Base-by-base conservation (phyloP, 2,888 invertebrate species). In the Bellardia pandia region DNA sequence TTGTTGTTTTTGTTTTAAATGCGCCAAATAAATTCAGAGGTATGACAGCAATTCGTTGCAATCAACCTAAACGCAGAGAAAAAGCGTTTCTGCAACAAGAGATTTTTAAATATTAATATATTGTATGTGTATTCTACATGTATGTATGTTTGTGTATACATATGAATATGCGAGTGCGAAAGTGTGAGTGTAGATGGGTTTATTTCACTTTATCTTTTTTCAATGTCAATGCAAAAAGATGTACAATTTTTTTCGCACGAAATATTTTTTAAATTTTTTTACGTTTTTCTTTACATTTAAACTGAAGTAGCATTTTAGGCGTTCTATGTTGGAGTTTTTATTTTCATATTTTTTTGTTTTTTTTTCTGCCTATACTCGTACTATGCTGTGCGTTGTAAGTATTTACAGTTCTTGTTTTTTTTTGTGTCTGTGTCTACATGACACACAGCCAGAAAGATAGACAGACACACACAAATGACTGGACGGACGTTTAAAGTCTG, bases 251-350 rank as follows among this genome's bases (percentile, higher is more conserved):
- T 83, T 79, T 74, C 62, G 71, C 80, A 64, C 16, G 64, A 82
- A 82, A 71, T 79, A 51, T 82, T 62, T 79, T 85, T 84, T 71
- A 16, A 82, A 42, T 74, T 77, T 83, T 75, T 69, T 75, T 14
- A 58, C 30, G 62, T 77, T 74, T 81, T 77, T 51, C 72, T 78
- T 71, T 71, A 37, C 4, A 48, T 37, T 23, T 74, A 85, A 85
- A 78, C 58, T 87, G 85, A 87, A 85, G 87, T 85, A 85, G 85
- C 85, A 85, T 87, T 87, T 87, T 85, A 87, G 87, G 87, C 85
- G 85, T 78, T 86, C 80, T 72, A 66, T 72, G 69, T 51, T 60
- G 58, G 66, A 85, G 78, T 79, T 85, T 81, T 76, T 82, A 53
- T 77, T 78, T 77, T 72, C 64, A 77, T 80, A 6, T 66, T 81